phyloP scores from a whole-genome alignment of 2,888 invertebrate species.

The Vesta saturnalis region DNA sequence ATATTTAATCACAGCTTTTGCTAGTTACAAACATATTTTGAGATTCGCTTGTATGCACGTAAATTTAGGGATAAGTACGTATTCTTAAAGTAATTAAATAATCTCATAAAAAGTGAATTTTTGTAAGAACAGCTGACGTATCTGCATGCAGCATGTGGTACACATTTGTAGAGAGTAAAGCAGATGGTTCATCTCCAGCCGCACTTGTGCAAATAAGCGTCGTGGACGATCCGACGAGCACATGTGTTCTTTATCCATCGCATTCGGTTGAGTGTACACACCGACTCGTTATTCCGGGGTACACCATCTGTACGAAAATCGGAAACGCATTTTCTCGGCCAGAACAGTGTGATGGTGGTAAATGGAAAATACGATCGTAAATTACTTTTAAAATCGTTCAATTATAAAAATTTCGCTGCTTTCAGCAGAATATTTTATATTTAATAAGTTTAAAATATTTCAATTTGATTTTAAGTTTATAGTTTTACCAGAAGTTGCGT shows the following conservation, averaged over 20 bases:
- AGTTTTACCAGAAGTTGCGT: not conserved
- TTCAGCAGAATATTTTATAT: not conserved
- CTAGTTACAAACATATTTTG: too few relatives aligned
- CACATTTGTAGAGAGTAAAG: conserved; percentile 42
- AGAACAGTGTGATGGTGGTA: conserved; percentile 20
- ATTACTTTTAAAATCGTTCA: conserved; percentile 1
- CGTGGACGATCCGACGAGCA: conserved; percentile 42
- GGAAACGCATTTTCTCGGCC: conserved; percentile 32
- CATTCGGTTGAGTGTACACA: conserved; percentile 43
- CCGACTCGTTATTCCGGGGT: conserved; percentile 28
- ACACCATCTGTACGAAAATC: conserved; percentile 28
- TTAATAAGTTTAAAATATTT: not conserved
- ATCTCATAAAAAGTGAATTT: conserved; percentile 25
- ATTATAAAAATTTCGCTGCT: not conserved
- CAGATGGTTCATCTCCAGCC: conserved; percentile 48
- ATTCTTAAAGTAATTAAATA: not conserved
- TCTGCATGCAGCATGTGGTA: conserved; percentile 45
- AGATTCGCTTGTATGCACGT: not conserved
- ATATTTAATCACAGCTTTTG: too few relatives aligned
- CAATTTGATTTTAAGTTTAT: not conserved
- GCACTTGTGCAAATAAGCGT: conserved; percentile 52
- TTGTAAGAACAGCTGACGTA: conserved; percentile 37
- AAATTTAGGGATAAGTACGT: not conserved
- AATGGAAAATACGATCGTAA: conserved; percentile 12
- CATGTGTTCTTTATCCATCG: conserved; percentile 46